Percentiles rank a stretch among this genome's conserved stretches.
These are phyloP conservation scores for Elmis aenea DNA, from an alignment of 2,888 invertebrate species.

Conservation along the genomic window DNA sequence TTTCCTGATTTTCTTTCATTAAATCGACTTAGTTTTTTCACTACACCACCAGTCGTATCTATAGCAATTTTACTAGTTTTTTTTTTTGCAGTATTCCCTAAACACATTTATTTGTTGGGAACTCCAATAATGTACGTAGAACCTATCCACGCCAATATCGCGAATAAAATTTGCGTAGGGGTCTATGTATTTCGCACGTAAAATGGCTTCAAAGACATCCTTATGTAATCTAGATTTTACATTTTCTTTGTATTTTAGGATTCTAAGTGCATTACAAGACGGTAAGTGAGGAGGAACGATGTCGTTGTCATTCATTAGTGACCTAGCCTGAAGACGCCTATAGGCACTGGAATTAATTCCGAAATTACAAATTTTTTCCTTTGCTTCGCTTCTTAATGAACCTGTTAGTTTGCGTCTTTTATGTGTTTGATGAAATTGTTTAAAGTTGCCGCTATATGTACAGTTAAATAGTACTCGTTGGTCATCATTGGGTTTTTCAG, in stretches of 20 bases:
- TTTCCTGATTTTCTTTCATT: constrained; percentile 11
- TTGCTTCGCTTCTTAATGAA: no score
- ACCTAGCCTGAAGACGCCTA: no score
- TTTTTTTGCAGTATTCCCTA: constrained; percentile 5
- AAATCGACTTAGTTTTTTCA: constrained; percentile 11
- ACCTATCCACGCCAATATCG: constrained; percentile 13
- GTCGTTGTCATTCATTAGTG: no score
- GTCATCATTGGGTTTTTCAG: background rate
- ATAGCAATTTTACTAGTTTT: constrained; percentile 12
- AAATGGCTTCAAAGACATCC: constrained; percentile 1
- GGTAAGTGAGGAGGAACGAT: no score
- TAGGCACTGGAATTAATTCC: no score
- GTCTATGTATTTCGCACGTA: constrained; percentile 5
- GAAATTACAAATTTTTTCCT: no score
- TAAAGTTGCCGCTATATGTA: no score
- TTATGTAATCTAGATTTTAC: background rate
- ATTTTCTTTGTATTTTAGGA: background rate
- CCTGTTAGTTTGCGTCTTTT: no score
- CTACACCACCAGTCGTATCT: constrained; percentile 19
- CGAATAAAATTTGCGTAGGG: constrained; percentile 10
- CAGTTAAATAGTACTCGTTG: background rate
- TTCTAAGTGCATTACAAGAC: no score
- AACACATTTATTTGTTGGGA: constrained; percentile 8
- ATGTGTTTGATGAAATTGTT: no score
- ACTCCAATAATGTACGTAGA: no score